A percentile compares a stretch with the other conserved stretches of the same genome.
Conservation (phyloP, 2,113 vertebrate genomes). For the Manacus vitellinus region DNA sequence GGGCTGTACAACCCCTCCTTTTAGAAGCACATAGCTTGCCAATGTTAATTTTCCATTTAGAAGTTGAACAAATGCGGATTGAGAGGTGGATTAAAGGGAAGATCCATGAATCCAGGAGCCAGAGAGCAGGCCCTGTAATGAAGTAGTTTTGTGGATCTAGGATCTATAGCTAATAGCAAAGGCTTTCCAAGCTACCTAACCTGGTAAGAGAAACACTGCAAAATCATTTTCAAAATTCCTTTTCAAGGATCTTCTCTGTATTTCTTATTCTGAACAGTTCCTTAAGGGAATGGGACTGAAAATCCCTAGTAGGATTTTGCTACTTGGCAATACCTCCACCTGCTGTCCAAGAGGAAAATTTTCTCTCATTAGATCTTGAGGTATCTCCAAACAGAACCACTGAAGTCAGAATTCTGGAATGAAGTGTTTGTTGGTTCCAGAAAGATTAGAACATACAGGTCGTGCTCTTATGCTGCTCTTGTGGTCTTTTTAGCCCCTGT, state of each 20-base stretch:
- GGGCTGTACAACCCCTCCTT: not conserved
- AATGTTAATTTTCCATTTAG: not conserved
- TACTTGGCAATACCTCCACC: slow-evolving; percentile 33
- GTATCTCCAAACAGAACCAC: not conserved
- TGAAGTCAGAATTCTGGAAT: not conserved
- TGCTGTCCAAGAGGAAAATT: slow-evolving; percentile 42
- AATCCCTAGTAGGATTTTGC: not conserved
- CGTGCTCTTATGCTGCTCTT: not conserved
- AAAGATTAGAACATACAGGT: not conserved
- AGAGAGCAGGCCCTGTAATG: not conserved
- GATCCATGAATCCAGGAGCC: not conserved
- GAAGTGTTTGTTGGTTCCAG: not conserved
- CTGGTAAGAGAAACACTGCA: not conserved
- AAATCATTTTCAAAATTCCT: not conserved
- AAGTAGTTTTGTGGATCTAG: not conserved
- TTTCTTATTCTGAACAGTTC: not conserved
- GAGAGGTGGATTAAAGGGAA: not conserved
- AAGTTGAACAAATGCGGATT: not conserved
- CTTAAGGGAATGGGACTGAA: not conserved
- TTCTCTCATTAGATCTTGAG: not conserved
- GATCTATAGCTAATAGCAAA: not conserved
- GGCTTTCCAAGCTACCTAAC: not conserved
- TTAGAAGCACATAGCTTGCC: not conserved
- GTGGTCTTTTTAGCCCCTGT: not conserved
- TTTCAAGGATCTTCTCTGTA: not conserved